These are phyloP conservation scores for Scaptomyza tumidula DNA, from an alignment of 2,888 invertebrate genomes.

Conservation along the genomic window DNA sequence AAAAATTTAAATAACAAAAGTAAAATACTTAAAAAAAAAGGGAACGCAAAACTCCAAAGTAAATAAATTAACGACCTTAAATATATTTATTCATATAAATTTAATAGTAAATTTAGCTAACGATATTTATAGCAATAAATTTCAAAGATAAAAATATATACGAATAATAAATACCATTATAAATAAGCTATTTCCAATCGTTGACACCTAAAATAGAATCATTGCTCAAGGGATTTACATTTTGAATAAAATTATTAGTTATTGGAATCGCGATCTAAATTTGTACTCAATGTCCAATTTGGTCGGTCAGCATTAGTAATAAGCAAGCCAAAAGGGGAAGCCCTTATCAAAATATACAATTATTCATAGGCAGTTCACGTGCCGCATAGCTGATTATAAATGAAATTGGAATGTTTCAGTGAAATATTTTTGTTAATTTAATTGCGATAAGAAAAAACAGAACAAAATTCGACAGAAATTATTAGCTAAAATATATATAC, in stretches of 20 bases:
- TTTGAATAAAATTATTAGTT: not conserved
- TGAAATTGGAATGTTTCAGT: not conserved
- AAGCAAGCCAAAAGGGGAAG: conserved; percentile 12
- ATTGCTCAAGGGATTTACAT: not conserved
- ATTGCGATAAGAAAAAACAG: conserved; percentile 29
- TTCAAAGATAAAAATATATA: not conserved
- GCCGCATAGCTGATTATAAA: conserved; percentile 17
- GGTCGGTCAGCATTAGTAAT: not conserved
- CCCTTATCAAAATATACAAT: conserved; percentile 41
- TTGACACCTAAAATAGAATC: not conserved
- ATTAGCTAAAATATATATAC: conserved; percentile 18
- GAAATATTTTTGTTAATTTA: conserved; percentile 24
- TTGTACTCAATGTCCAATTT: not conserved
- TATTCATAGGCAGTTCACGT: conserved; percentile 36
- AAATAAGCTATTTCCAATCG: not conserved
- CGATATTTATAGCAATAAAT: too few relatives aligned
- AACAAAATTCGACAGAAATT: conserved; percentile 25
- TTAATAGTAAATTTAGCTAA: too few relatives aligned
- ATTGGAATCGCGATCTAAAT: conserved; percentile 2
- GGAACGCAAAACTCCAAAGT: too few relatives aligned
- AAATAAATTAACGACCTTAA: too few relatives aligned
- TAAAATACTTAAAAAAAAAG: too few relatives aligned
- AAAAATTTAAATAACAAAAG: too few relatives aligned
- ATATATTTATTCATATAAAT: too few relatives aligned
- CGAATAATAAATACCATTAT: not conserved